A percentile compares a stretch with the other conserved stretches of the same genome.
Evolutionary conservation across 2,113 vertebrate genomes (phyloP).

Genomic region (Mastomys coucha): DNA sequence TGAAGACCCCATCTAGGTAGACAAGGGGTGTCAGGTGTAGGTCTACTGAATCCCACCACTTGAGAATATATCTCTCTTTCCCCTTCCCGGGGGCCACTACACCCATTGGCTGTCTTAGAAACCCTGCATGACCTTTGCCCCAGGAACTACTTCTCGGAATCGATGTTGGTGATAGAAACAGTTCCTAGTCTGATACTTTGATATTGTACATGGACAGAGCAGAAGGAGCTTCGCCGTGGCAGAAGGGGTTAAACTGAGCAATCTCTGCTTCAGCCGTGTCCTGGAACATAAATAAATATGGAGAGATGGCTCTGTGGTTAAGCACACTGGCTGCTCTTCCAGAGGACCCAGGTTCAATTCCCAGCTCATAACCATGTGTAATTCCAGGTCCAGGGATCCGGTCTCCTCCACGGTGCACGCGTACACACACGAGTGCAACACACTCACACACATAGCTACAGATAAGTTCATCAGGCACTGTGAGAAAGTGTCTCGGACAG

Average conservation of each 20-base stretch:
- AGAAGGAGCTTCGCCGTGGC: fast-evolving
- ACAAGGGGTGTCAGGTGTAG: neutral
- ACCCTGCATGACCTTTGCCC: neutral
- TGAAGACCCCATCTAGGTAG: neutral
- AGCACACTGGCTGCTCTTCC: neutral
- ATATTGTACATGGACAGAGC: fast-evolving
- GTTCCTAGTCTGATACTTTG: fast-evolving
- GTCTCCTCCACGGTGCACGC: neutral
- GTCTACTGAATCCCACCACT: fast-evolving
- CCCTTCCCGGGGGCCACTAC: neutral
- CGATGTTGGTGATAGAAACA: fast-evolving
- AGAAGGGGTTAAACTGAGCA: neutral
- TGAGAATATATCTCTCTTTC: fast-evolving
- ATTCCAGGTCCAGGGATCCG: neutral
- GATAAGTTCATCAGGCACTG: neutral
- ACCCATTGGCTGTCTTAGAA: neutral
- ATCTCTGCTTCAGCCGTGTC: fast-evolving
- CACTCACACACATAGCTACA: too few species aligned
- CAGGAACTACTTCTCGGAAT: neutral
- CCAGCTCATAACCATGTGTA: neutral
- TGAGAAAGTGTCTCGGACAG: neutral
- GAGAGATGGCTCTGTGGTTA: neutral
- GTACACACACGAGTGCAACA: too few species aligned
- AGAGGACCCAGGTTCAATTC: neutral
- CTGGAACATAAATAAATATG: neutral